Evolutionary conservation across 2,888 invertebrate genomes (phyloP), one percentile per base, ranked within the genome.

Genomic region (Melipona beecheii): DNA sequence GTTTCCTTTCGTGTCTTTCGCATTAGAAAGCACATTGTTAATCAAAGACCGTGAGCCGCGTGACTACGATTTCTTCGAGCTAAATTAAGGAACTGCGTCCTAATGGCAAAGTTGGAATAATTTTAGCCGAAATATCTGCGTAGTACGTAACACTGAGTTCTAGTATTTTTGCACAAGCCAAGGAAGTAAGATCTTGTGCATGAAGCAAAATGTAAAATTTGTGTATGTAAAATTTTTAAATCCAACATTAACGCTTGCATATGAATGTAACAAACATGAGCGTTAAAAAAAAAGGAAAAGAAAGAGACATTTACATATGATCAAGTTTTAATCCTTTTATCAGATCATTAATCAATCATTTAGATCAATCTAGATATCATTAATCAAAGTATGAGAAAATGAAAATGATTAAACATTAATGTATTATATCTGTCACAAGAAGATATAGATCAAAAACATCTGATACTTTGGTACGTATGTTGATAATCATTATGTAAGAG

Each of bases 41-140:
- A 78, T 19, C 6, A 24, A 54, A 52, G 24, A n/a, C 4, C 36
- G 52, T 2, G 54, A 56, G 19, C n/a, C 27, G 60, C 52, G 69
- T 66, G 64, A 43, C 65, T 65, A 27, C 49, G 24, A 75, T 69
- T 27, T 31, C 43, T 65, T 70, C 52, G 24, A 24, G 58, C 24
- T 75, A 69, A 83, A 76, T 68, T 58, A 24, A 78, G 87, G 74
- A 85, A 86, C 83, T 89, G 72, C 87, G 84, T 83, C 71, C 80
- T 27, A 31, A 49, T 65, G 62, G 43, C 13, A 36, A 84, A 73
- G 66, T 54, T 78, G 80, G 73, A 86, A 89, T 83, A 84, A 85
- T 85, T 84, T 83, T 60, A 49, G 70, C 77, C 13, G 80, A 84
- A 85, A 85, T 79, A 86, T 54, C 70, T 54, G 52, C 60, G 54